Conservation (phyloP, 2,113 vertebrate species). For the Etheostoma spectabile region DNA sequence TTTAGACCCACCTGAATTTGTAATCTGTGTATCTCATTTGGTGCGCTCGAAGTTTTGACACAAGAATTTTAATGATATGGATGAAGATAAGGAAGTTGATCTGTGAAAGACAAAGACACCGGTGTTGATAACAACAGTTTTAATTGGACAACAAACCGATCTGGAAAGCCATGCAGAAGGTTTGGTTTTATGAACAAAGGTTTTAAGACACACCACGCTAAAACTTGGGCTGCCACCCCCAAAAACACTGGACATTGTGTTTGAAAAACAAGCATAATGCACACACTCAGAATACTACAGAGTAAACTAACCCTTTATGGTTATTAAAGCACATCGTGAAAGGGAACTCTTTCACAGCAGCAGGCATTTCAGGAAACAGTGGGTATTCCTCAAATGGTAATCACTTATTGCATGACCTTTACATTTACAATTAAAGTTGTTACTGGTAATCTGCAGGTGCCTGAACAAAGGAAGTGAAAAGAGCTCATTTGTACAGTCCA, state of each 20-base stretch:
- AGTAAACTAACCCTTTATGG: background rate
- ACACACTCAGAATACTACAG: no score
- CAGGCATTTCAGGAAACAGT: slow-evolving; percentile 47
- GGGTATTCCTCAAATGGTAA: slow-evolving; percentile 44
- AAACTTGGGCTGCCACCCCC: background rate
- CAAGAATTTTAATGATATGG: slow-evolving; percentile 91
- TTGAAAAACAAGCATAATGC: no score
- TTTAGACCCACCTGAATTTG: slow-evolving; percentile 88
- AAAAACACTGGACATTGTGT: background rate
- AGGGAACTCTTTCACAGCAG: background rate
- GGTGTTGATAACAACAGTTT: background rate
- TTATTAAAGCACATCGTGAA: background rate
- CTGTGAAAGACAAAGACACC: slow-evolving; percentile 75
- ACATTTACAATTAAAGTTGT: slow-evolving; percentile 19
- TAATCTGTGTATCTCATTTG: slow-evolving; percentile 96
- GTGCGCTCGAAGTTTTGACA: slow-evolving; percentile 92
- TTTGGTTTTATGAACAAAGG: background rate
- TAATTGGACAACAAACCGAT: background rate
- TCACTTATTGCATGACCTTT: slow-evolving; percentile 61
- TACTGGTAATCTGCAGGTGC: slow-evolving; percentile 19
- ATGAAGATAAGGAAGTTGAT: slow-evolving; percentile 97
- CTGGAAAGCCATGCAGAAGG: background rate
- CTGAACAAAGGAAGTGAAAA: background rate
- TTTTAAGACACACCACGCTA: background rate
- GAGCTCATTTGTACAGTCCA: slow-evolving; percentile 3